A percentile compares a stretch with the other conserved stretches of the same genome.
Evolutionary conservation across 23 tunicate species (phyloP).

Genomic region (Clavelina lepadiformis): DNA sequence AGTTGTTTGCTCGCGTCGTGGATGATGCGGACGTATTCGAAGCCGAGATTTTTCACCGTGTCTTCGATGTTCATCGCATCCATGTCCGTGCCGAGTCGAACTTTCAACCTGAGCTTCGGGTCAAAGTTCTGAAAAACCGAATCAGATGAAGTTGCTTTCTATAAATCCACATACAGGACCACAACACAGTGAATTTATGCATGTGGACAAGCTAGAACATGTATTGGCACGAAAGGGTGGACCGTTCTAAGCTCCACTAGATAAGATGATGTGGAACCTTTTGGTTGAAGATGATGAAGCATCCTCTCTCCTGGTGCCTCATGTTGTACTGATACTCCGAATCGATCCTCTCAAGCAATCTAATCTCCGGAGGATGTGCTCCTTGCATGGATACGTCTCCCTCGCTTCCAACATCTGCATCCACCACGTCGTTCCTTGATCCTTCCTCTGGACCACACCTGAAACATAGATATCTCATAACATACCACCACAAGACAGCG

Average conservation of each 20-base stretch:
- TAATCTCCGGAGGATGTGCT: too few species aligned
- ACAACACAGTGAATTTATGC: too few species aligned
- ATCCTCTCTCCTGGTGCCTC: conserved; percentile 29
- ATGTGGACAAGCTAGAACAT: too few species aligned
- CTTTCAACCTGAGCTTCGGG: conserved; percentile 14
- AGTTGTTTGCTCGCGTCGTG: conserved; percentile 25
- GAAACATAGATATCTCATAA: too few species aligned
- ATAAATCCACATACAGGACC: too few species aligned
- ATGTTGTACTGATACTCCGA: conserved; percentile 19
- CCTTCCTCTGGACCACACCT: too few species aligned
- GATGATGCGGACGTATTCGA: conserved; percentile 48
- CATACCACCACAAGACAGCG: too few species aligned
- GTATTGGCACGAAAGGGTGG: too few species aligned
- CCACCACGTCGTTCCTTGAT: too few species aligned
- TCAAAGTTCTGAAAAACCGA: conserved; percentile 16
- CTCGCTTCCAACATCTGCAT: too few species aligned
- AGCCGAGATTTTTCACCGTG: conserved; percentile 45
- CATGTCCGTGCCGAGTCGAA: conserved; percentile 36
- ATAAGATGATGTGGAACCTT: conserved; percentile 1
- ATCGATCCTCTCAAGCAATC: neutral
- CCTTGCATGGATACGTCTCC: too few species aligned
- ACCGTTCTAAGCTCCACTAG: too few species aligned
- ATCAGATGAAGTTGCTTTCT: neutral
- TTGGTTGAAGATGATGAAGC: conserved; percentile 40
- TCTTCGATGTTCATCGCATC: conserved; percentile 42